Conservation (phyloP, 2,888 invertebrate genomes). For the Scaptomyza flava region DNA sequence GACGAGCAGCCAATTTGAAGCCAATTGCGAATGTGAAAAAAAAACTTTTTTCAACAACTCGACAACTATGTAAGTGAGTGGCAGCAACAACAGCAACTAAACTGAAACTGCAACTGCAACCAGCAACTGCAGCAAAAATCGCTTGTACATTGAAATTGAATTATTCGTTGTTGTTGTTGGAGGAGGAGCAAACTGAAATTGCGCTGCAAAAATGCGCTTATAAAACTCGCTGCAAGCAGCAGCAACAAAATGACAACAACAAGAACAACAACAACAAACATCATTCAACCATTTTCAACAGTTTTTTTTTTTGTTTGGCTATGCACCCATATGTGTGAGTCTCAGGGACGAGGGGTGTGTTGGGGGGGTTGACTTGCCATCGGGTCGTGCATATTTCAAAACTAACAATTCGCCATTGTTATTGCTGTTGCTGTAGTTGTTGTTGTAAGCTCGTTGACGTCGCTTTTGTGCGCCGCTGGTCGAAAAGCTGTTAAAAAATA, state of each 20-base stretch:
- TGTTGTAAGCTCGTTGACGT: conserved; percentile 32
- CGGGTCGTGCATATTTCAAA: conserved; percentile 73
- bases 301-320: conserved; percentile 57
- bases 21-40: conserved; percentile 67
- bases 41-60: conserved; percentile 69
- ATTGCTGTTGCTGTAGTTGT: conserved; percentile 38
- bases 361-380: not conserved
- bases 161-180: conserved; percentile 54
- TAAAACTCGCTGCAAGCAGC: conserved; percentile 30
- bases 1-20: conserved; percentile 75
- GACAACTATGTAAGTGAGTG: conserved; percentile 73
- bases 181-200: conserved; percentile 53
- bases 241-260: conserved; percentile 40
- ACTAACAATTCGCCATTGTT: conserved; percentile 63
- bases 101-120: conserved; percentile 23
- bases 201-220: conserved; percentile 64
- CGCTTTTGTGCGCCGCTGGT: conserved; percentile 53
- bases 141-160: conserved; percentile 73
- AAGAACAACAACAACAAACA: conserved; percentile 47
- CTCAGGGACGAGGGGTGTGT: conserved; percentile 1
- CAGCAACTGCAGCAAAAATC: conserved; percentile 52
- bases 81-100: conserved; percentile 38
- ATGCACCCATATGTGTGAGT: conserved; percentile 20
- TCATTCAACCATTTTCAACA: conserved; percentile 64
- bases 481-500: conserved; percentile 50